Base-by-base conservation (phyloP, 2,797 vertebrate species). In the Tachyglossus aculeatus region DNA sequence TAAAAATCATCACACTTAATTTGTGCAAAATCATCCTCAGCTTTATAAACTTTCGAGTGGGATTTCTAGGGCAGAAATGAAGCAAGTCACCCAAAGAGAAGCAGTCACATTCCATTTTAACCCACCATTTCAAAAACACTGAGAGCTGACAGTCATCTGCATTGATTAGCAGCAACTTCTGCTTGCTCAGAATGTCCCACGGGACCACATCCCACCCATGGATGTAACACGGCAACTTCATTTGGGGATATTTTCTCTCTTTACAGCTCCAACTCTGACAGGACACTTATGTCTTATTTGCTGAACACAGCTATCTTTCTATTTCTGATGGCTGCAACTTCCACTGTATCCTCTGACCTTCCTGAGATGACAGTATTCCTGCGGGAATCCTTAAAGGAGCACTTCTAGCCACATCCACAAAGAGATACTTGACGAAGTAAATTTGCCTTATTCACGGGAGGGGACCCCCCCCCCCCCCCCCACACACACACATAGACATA, bases 1-100 rank as follows among this genome's bases (percentile, higher is more conserved):
- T 76, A 45, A 74, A 51, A 34, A 81, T 68, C 75, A 71, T 71
- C 62, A 76, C n/a, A n/a, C n/a, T n/a, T n/a, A n/a, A n/a, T n/a
- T n/a, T n/a, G n/a, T n/a, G n/a, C n/a, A n/a, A n/a, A n/a, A n/a
- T n/a, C n/a, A n/a, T n/a, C n/a, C n/a, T n/a, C n/a, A n/a, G n/a
- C n/a, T n/a, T n/a, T n/a, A n/a, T n/a, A n/a, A n/a, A n/a, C n/a
- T n/a, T n/a, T n/a, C n/a, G n/a, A n/a, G n/a, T n/a, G n/a, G n/a
- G n/a, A n/a, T n/a, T n/a, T n/a, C n/a, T n/a, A n/a, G n/a, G n/a
- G n/a, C n/a, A n/a, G n/a, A n/a, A n/a, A n/a, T n/a, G n/a, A n/a
- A n/a, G n/a, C n/a, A n/a, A n/a, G n/a, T n/a, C n/a, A n/a, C n/a
- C n/a, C n/a, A n/a, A n/a, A n/a, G n/a, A n/a, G n/a, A n/a, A n/a